Percentiles rank a stretch among this genome's conserved stretches.
These are phyloP conservation scores for Actinia equina DNA, from an alignment of 64 coral and sea anemone species.

Conservation along the genomic window DNA sequence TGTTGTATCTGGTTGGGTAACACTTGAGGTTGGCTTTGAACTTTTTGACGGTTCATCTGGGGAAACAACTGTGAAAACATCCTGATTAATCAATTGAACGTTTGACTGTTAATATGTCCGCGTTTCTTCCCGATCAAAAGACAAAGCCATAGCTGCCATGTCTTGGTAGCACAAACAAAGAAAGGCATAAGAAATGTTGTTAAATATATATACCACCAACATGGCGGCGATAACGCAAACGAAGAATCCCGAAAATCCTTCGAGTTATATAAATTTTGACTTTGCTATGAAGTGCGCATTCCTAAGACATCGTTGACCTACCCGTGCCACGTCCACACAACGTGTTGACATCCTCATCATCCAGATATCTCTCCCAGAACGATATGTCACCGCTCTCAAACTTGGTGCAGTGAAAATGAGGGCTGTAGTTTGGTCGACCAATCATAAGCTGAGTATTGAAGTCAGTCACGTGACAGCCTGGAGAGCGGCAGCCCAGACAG, in stretches of 20 bases:
- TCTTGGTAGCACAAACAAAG: too few relatives aligned
- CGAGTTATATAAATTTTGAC: too few relatives aligned
- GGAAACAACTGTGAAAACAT: background rate
- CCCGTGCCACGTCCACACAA: slow-evolving; percentile 72
- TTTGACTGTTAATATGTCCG: too few relatives aligned
- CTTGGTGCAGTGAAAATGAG: slow-evolving; percentile 86
- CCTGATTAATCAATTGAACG: background rate
- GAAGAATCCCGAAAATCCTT: too few relatives aligned
- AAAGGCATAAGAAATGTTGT: too few relatives aligned
- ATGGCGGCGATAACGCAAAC: too few relatives aligned
- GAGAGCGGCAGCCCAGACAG: slow-evolving; percentile 84
- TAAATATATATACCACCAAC: too few relatives aligned
- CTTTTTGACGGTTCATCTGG: background rate
- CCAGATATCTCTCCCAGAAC: slow-evolving; percentile 83
- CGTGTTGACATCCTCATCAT: slow-evolving; percentile 56
- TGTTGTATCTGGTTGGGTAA: background rate
- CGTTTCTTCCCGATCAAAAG: too few relatives aligned
- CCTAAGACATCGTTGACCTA: background rate
- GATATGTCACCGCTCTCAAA: slow-evolving; percentile 95
- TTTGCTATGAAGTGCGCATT: too few relatives aligned
- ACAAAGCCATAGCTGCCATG: too few relatives aligned
- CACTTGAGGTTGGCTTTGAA: background rate
- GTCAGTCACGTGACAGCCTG: slow-evolving; percentile 88
- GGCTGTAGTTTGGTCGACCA: slow-evolving; percentile 85
- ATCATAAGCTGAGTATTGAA: slow-evolving; percentile 84